Evolutionary conservation across 2,888 invertebrate genomes (phyloP).

Genomic region (Pristionchus entomophagus): DNA sequence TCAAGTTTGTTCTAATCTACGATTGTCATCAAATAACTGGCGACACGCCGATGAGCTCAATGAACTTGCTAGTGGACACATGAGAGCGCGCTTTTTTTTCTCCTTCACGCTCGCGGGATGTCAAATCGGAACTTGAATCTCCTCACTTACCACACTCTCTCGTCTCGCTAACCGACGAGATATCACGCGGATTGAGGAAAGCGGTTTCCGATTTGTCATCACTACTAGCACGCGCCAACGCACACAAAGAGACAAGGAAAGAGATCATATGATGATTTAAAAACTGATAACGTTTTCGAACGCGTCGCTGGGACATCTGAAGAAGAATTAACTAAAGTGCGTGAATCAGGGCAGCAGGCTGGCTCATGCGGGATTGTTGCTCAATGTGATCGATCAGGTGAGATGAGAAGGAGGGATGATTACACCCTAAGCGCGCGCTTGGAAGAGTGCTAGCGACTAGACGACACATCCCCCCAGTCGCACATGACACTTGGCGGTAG

Average conservation of each 20-base stretch:
- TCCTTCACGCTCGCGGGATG: too few species aligned
- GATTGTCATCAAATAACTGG: background rate
- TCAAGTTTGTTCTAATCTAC: background rate
- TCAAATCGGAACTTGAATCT: too few species aligned
- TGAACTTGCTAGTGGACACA: background rate
- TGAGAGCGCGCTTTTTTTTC: constrained; percentile 19
- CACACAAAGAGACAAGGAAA: background rate
- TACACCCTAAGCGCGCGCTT: background rate
- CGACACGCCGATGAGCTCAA: background rate
- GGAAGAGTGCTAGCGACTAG: background rate
- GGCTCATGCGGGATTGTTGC: background rate
- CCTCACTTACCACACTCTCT: too few species aligned
- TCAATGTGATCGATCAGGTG: constrained; percentile 14
- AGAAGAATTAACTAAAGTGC: too few species aligned
- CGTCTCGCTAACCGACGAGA: too few species aligned
- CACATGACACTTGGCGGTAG: constrained; percentile 16
- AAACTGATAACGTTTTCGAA: background rate
- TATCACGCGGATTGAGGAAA: too few species aligned
- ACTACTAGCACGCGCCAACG: constrained; percentile 19
- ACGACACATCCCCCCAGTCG: too few species aligned
- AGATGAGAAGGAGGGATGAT: constrained; percentile 10
- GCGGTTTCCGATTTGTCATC: too few species aligned
- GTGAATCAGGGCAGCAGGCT: background rate
- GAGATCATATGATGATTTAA: constrained; percentile 19
- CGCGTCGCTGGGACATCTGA: too few species aligned